phyloP scores from a whole-genome alignment of 2,113 vertebrate genomes.

The Scolopax mira region DNA sequence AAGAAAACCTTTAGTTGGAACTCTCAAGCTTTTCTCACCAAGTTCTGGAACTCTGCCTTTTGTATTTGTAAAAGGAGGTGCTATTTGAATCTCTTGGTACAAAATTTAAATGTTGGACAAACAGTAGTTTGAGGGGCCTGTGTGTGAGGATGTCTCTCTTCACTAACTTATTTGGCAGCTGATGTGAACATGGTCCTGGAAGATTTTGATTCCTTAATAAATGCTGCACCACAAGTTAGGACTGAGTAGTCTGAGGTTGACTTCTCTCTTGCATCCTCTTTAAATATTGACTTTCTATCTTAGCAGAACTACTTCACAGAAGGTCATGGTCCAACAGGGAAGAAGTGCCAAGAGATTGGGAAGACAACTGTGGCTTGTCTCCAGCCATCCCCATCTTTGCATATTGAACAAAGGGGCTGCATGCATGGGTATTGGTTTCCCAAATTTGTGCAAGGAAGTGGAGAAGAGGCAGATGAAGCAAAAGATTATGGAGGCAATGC shows the following conservation, averaged over 20 bases:
- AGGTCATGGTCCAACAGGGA: neutral
- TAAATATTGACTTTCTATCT: neutral
- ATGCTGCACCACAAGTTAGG: neutral
- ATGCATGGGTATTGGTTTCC: neutral
- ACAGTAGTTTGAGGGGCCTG: neutral
- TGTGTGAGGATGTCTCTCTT: neutral
- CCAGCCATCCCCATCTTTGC: neutral
- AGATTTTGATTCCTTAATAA: neutral
- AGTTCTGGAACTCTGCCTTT: neutral
- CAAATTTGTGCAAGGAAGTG: neutral
- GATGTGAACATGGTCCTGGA: neutral
- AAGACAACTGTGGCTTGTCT: neutral
- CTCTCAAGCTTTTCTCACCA: neutral
- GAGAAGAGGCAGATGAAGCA: neutral
- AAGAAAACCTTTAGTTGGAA: neutral
- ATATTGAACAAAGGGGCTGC: neutral
- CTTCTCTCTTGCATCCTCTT: neutral
- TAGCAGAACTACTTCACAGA: neutral
- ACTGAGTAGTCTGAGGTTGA: neutral
- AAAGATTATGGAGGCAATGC: neutral
- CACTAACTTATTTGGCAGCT: neutral
- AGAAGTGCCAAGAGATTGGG: neutral
- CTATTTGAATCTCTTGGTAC: neutral
- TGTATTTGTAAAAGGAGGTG: neutral
- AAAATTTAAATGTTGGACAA: neutral